These are phyloP conservation scores for Grus americana DNA, from an alignment of 2,113 vertebrate species.

Conservation along the genomic window DNA sequence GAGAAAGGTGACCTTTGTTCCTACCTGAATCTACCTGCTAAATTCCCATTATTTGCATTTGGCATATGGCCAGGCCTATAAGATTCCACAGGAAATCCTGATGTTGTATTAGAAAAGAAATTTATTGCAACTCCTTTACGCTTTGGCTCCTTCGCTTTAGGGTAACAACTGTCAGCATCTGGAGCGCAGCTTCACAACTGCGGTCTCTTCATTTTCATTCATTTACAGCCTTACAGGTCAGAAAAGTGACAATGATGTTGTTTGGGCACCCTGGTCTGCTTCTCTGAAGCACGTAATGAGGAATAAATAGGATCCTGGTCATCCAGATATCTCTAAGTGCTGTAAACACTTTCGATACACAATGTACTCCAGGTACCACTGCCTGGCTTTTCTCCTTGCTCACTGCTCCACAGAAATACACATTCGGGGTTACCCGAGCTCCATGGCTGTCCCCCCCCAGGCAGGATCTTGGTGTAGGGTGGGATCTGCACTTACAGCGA, in stretches of 20 bases:
- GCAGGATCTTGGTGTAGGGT: not conserved
- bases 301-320: not conserved
- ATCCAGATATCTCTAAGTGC: not conserved
- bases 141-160: not conserved
- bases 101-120: not conserved
- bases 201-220: not conserved
- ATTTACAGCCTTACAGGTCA: not conserved
- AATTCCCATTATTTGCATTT: not conserved
- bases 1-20: not conserved
- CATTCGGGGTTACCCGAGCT: not conserved
- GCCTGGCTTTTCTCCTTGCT: not conserved
- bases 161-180: not conserved
- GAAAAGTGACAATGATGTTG: not conserved
- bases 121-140: not conserved
- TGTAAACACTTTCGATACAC: not conserved
- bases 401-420: not conserved
- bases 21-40: not conserved
- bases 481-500: not conserved
- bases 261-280: not conserved
- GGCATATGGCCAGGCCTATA: not conserved
- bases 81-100: not conserved
- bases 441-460: too few relatives aligned
- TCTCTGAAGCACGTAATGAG: not conserved
- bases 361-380: not conserved
- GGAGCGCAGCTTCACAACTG: not conserved